These are phyloP conservation scores for Dendroctonus ponderosae DNA, from an alignment of 1,140 invertebrate genomes.

Conservation along the genomic window DNA sequence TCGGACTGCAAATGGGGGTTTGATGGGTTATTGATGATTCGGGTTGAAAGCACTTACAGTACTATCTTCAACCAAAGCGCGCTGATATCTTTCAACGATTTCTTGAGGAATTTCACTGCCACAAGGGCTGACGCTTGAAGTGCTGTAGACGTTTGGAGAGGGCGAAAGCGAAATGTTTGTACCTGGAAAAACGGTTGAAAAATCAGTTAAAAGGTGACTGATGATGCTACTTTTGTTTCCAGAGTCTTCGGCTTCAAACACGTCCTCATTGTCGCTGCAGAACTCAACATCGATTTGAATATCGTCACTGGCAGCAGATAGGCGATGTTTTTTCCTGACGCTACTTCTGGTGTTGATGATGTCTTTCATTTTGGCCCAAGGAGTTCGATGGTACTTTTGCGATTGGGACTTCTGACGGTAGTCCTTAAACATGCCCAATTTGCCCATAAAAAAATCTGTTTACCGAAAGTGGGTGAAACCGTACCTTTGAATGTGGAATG, in stretches of 20 bases:
- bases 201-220: too few species aligned
- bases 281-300: slow-evolving; percentile 46
- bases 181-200: slow-evolving; percentile 15
- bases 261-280: slow-evolving; percentile 52
- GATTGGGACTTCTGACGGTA: slow-evolving; percentile 36
- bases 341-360: slow-evolving; percentile 71
- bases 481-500: slow-evolving; percentile 42
- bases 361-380: slow-evolving; percentile 69
- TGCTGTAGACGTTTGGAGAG: slow-evolving; percentile 28
- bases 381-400: slow-evolving; percentile 52
- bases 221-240: slow-evolving; percentile 37
- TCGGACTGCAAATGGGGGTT: slow-evolving; percentile 16
- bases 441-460: background rate
- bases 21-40: slow-evolving; percentile 22
- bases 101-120: slow-evolving; percentile 37
- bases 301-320: slow-evolving; percentile 48
- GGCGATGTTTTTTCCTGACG: slow-evolving; percentile 57
- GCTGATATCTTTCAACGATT: slow-evolving; percentile 41
- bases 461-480: slow-evolving; percentile 2
- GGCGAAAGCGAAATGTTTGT: slow-evolving; percentile 27
- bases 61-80: slow-evolving; percentile 38
- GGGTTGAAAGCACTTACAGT: slow-evolving; percentile 30
- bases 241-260: slow-evolving; percentile 54
- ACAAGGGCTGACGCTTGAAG: slow-evolving; percentile 26
- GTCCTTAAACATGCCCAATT: background rate